phyloP scores from a whole-genome alignment of 2,888 invertebrate genomes.

The Epinotia demarniana region DNA sequence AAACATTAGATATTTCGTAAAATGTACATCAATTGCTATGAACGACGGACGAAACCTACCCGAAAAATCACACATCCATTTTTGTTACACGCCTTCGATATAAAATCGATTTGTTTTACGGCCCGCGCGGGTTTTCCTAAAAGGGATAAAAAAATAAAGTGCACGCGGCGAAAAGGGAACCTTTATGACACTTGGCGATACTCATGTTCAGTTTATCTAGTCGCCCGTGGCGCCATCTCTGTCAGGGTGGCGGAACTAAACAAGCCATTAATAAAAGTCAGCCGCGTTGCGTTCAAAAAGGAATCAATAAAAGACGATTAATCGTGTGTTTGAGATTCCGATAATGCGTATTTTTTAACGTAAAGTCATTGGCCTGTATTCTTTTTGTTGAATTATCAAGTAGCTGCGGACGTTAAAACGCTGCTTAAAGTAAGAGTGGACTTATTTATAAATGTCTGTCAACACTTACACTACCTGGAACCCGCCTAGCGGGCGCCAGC shows the following conservation, averaged over 20 bases:
- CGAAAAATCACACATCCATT: not conserved
- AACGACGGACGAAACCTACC: not conserved
- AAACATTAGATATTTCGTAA: too few species aligned
- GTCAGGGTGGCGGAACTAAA: conserved; percentile 18
- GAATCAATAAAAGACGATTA: conserved; percentile 45
- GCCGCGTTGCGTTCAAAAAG: conserved; percentile 34
- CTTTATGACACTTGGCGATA: conserved; percentile 42
- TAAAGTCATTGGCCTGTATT: conserved; percentile 21
- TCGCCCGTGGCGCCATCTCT: conserved; percentile 40
- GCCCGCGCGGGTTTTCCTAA: conserved; percentile 17
- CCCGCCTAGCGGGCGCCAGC: too few species aligned
- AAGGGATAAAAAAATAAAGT: conserved; percentile 40
- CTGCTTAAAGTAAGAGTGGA: not conserved
- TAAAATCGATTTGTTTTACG: conserved; percentile 29
- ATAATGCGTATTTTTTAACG: conserved; percentile 31
- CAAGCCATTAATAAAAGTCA: conserved; percentile 43
- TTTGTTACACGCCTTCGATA: conserved; percentile 6
- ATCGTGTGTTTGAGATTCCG: conserved; percentile 35
- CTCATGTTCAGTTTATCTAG: conserved; percentile 37
- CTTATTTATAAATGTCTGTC: too few species aligned
- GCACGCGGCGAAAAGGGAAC: conserved; percentile 41
- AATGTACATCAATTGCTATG: not conserved
- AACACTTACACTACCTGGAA: too few species aligned
- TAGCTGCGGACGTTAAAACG: not conserved
- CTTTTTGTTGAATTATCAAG: not conserved